Evolutionary conservation across 2,113 vertebrate species (phyloP).

Genomic region (Xyliphius kryptos): DNA sequence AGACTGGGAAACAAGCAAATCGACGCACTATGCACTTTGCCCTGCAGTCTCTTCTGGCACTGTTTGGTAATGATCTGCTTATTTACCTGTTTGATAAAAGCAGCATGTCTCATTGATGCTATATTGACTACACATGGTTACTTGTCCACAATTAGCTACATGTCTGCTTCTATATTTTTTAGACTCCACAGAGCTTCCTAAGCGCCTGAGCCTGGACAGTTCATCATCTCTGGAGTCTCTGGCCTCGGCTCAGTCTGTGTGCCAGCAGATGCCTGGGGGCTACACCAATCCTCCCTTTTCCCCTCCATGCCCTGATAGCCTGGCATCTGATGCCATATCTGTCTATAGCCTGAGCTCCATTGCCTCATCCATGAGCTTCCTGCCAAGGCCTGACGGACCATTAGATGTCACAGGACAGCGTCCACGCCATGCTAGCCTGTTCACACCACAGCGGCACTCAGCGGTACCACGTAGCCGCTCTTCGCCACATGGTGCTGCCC

Average conservation of each 20-base stretch:
- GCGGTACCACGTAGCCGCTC: conserved; percentile 55
- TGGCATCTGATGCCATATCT: conserved; percentile 88
- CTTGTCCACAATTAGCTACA: no score
- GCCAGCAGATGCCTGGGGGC: conserved; percentile 70
- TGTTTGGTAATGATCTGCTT: no score
- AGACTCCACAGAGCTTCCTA: conserved; percentile 94
- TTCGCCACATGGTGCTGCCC: conserved; percentile 54
- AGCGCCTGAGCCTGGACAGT: conserved; percentile 89
- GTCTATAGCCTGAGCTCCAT: conserved; percentile 96
- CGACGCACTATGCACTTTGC: conserved; percentile 86
- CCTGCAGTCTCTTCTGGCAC: conserved; percentile 84
- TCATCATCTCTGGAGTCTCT: conserved; percentile 93
- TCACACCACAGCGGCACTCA: conserved; percentile 53
- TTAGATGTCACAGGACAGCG: no score
- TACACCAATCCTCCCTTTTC: conserved; percentile 78
- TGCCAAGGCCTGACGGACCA: conserved; percentile 77
- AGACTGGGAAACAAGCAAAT: conserved; percentile 90
- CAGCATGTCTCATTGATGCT: no score
- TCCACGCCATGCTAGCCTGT: conserved; percentile 55
- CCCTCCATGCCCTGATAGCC: conserved; percentile 74
- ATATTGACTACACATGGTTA: no score
- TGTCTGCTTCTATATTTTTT: no score
- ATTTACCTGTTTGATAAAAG: no score
- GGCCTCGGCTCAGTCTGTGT: conserved; percentile 85
- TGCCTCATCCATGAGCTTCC: conserved; percentile 89